phyloP scores from a whole-genome alignment of 2,797 vertebrate species.

The Meriones psammophilus region DNA sequence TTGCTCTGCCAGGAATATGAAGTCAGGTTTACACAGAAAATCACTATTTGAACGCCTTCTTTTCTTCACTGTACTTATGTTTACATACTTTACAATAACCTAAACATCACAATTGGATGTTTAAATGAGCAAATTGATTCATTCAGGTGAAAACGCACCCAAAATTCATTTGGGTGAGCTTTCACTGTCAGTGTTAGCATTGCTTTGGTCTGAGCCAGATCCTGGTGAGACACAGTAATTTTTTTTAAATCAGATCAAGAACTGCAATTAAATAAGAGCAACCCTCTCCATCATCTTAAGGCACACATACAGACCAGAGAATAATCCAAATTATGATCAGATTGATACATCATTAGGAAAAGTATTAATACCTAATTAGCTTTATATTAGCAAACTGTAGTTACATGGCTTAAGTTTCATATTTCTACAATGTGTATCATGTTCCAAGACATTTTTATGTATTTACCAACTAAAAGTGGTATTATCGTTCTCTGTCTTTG shows the following conservation, averaged over 20 bases:
- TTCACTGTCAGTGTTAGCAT: background rate
- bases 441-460: background rate
- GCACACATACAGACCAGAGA: background rate
- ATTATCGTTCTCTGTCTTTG: background rate
- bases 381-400: background rate
- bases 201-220: background rate
- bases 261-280: no score
- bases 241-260: background rate
- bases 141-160: background rate
- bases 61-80: background rate
- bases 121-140: background rate
- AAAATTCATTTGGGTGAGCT: background rate
- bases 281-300: background rate
- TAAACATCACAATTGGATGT: no score
- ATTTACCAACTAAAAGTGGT: background rate
- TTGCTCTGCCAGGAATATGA: background rate
- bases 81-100: background rate
- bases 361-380: background rate
- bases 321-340: background rate
- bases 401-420: background rate
- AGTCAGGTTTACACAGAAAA: no score
- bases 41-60: background rate
- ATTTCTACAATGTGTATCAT: background rate
- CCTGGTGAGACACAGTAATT: background rate
- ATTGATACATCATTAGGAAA: background rate